phyloP scores from a whole-genome alignment of 1,140 invertebrate genomes.

The Drosophila orosa region DNA sequence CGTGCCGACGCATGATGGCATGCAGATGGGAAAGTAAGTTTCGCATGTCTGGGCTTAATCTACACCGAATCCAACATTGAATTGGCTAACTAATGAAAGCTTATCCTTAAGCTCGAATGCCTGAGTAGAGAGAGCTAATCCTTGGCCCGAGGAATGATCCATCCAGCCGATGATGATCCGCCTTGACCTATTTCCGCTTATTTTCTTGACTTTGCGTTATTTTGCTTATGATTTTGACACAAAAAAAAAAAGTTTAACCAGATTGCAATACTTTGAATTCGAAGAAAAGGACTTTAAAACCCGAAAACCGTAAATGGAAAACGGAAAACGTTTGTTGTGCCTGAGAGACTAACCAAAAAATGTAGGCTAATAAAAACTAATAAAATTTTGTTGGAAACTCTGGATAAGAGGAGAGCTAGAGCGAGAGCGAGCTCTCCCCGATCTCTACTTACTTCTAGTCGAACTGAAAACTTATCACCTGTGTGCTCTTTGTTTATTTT shows the following conservation, averaged over 20 bases:
- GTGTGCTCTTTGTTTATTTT: conserved; percentile 72
- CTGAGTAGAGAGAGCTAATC: conserved; percentile 23
- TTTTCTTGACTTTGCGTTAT: conserved; percentile 39
- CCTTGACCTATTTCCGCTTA: conserved; percentile 16
- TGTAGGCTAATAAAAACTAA: conserved; percentile 27
- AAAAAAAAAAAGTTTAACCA: conserved; percentile 51
- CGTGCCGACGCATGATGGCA: conserved; percentile 86
- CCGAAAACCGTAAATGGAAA: conserved; percentile 10
- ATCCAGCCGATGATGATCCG: neutral
- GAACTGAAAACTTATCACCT: conserved; percentile 31
- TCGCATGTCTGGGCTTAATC: conserved; percentile 28
- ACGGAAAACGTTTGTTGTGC: conserved; percentile 10
- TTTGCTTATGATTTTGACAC: conserved; percentile 37
- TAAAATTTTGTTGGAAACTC: conserved; percentile 19
- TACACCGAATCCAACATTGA: neutral
- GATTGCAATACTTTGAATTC: conserved; percentile 81
- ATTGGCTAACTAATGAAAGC: neutral
- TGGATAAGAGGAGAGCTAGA: neutral
- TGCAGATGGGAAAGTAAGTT: conserved; percentile 82
- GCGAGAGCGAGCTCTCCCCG: conserved; percentile 2
- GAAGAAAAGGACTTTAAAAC: conserved; percentile 22
- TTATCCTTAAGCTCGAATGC: conserved; percentile 9
- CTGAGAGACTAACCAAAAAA: conserved; percentile 31
- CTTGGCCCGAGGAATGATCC: conserved; percentile 12
- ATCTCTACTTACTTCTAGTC: conserved; percentile 18